Base-by-base conservation (phyloP, 1,140 invertebrate species). In the Aculops lycopersici region DNA sequence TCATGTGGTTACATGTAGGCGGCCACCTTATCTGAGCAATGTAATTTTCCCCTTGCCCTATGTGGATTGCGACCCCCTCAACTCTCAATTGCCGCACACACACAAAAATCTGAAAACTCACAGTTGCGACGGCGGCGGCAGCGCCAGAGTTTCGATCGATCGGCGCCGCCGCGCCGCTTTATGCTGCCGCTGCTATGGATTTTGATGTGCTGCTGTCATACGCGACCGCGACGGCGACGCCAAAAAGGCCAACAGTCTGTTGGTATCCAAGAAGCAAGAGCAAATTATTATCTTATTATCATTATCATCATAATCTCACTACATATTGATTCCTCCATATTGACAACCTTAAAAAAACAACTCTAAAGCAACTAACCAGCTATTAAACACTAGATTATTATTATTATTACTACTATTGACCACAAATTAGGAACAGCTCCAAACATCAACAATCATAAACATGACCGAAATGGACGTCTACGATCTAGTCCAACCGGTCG, bases 401-500 rank as follows among this genome's bases (percentile, higher is more conserved):
- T n/a, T n/a, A n/a, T n/a, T n/a, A n/a, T n/a, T n/a, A n/a, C n/a
- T n/a, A n/a, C n/a, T n/a, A n/a, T n/a, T n/a, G n/a, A n/a, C n/a
- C n/a, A n/a, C n/a, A n/a, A n/a, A n/a, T n/a, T n/a, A n/a, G n/a
- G n/a, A n/a, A n/a, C n/a, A n/a, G n/a, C n/a, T n/a, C n/a, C n/a
- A n/a, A n/a, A n/a, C n/a, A n/a, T n/a, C n/a, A n/a, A n/a, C n/a
- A n/a, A n/a, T n/a, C n/a, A n/a, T n/a, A n/a, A n/a, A n/a, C n/a
- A n/a, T n/a, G n/a, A n/a, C n/a, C n/a, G 75, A 80, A 40, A 62
- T 86, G 16, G 86, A 94, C 63, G 72, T 81, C 0, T 83, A 74
- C 52, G 86, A 95, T 39, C 56, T 92, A 2, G 53, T 90, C 4
- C 72, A 81, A 48, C 72, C 84, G 0, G 78, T 90, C 19, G 79